These are phyloP conservation scores for Melanotaenia trifasciata DNA, from an alignment of 2,797 vertebrate genomes.

Conservation along the genomic window DNA sequence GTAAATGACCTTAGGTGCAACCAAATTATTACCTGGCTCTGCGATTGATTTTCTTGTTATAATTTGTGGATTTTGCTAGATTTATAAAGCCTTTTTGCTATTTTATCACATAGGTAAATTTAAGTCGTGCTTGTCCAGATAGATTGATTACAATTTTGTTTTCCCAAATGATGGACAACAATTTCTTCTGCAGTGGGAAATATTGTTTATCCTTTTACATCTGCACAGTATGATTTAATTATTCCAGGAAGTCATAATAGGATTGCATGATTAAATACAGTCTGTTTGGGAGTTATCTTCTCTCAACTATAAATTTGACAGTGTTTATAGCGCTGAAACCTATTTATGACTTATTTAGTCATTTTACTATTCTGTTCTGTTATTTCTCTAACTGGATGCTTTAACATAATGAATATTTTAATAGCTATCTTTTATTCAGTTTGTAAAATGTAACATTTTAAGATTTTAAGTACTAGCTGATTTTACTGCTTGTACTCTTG, in stretches of 20 bases:
- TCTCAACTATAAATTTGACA: slow-evolving; percentile 2
- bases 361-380: not conserved
- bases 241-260: slow-evolving; percentile 5
- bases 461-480: not conserved
- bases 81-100: slow-evolving; percentile 26
- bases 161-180: not conserved
- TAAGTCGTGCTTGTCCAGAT: not conserved
- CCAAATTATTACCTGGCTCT: slow-evolving; percentile 3
- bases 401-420: not conserved
- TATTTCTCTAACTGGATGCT: not conserved
- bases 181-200: not conserved
- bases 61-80: not conserved
- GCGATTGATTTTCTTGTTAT: slow-evolving; percentile 1
- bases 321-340: not conserved
- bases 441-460: slow-evolving; percentile 2
- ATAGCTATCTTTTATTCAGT: not conserved
- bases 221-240: not conserved
- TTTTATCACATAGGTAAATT: slow-evolving; percentile 31
- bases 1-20: slow-evolving; percentile 37
- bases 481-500: too few relatives aligned
- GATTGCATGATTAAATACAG: slow-evolving; percentile 11
- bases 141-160: not conserved
- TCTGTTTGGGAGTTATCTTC: not conserved
- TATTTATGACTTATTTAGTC: not conserved
- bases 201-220: slow-evolving; percentile 9